Evolutionary conservation across 2,888 invertebrate genomes (phyloP).

Genomic region (Xestia c-nigrum): DNA sequence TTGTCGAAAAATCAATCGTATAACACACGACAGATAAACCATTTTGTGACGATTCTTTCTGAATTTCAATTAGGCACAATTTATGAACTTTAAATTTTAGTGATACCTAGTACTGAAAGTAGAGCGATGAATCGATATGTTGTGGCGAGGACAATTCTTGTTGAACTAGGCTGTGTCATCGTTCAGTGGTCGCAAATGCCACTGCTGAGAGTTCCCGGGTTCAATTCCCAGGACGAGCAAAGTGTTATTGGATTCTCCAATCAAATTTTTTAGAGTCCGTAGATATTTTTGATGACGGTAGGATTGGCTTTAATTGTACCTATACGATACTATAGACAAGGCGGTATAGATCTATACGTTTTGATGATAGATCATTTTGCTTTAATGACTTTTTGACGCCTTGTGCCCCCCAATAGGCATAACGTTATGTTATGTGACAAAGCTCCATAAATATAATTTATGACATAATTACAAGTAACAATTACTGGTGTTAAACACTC

Average conservation of each 20-base stretch:
- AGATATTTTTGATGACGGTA: not conserved
- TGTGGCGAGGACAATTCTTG: not conserved
- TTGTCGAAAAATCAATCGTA: not conserved
- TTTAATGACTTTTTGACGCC: not conserved
- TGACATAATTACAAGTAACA: not conserved
- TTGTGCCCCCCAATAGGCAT: not conserved
- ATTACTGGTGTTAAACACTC: not conserved
- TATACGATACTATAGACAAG: not conserved
- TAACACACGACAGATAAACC: no score
- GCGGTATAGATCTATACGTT: not conserved
- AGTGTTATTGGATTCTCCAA: not conserved
- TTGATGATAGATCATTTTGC: not conserved
- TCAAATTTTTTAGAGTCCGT: not conserved
- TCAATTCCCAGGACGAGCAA: not conserved
- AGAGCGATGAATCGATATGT: not conserved
- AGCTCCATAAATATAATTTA: not conserved
- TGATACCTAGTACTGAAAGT: slow-evolving; percentile 13
- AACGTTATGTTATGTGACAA: not conserved
- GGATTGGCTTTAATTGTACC: not conserved
- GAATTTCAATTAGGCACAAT: not conserved
- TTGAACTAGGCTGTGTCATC: not conserved
- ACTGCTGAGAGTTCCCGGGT: not conserved
- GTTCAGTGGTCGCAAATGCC: not conserved
- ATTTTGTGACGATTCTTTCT: not conserved
- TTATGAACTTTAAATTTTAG: not conserved